Evolutionary conservation across 2,113 vertebrate species (phyloP).

Genomic region (Nycticebus coucang): DNA sequence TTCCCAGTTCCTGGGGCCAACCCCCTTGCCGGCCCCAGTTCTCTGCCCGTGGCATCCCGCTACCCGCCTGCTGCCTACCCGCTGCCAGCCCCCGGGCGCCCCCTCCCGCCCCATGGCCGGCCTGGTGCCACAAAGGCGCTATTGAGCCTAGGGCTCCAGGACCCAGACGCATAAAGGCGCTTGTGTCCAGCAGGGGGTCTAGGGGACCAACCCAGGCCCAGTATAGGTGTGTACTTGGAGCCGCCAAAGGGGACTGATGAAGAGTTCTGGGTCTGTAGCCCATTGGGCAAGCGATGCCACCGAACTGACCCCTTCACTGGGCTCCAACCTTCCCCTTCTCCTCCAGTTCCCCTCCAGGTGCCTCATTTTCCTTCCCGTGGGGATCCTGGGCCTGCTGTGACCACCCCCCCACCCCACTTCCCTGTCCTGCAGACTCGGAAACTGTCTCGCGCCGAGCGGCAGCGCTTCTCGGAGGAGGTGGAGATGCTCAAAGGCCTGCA

Average conservation of each 20-base stretch:
- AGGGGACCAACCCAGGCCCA: slow-evolving; percentile 37
- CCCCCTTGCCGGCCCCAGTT: slow-evolving; percentile 61
- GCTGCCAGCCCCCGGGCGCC: slow-evolving; percentile 44
- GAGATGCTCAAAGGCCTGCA: slow-evolving; percentile 97
- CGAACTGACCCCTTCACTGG: rapidly evolving
- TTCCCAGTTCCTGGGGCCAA: slow-evolving; percentile 51
- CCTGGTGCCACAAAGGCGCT: slow-evolving; percentile 73
- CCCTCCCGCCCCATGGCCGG: slow-evolving; percentile 23
- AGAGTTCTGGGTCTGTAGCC: neutral
- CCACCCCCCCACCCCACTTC: neutral
- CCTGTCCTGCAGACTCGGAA: slow-evolving; percentile 88
- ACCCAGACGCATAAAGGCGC: slow-evolving; percentile 70
- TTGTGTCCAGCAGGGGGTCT: slow-evolving; percentile 71
- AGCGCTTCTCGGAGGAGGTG: slow-evolving; percentile 95
- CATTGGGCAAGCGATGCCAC: rapidly evolving
- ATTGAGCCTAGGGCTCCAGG: slow-evolving; percentile 66
- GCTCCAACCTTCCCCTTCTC: neutral
- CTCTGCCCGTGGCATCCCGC: slow-evolving; percentile 25
- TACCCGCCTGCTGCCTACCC: slow-evolving; percentile 51
- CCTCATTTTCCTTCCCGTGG: neutral
- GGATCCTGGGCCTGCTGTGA: neutral
- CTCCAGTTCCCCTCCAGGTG: neutral
- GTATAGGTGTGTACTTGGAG: slow-evolving; percentile 41
- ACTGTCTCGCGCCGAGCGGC: slow-evolving; percentile 90
- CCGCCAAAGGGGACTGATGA: neutral